Base-by-base conservation (phyloP, 2,888 invertebrate genomes). In the Drosophila imparisetae region DNA sequence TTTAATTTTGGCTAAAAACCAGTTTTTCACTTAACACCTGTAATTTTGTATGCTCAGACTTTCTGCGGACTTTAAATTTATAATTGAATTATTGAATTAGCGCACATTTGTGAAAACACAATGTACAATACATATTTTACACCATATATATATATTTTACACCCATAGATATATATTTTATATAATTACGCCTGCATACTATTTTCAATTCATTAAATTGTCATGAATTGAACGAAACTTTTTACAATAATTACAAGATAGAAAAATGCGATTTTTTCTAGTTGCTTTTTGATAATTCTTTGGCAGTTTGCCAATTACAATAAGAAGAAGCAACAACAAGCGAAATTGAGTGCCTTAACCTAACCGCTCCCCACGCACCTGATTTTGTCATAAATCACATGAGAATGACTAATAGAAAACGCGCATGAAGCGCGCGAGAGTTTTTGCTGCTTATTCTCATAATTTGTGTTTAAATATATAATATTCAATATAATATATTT, bases 341-440 rank as follows among this genome's bases (percentile, higher is more conserved):
- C 45, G 13, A 53, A 38, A 54, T 24, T 57, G 54, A n/a, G 36
- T 42, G 71, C 48, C 30, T 36, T 72, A 66, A 55, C 59, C 66
- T 61, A 55, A 54, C 27, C 6, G 1, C 27, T 27, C 5, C n/a
- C 34, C 24, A 32, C n/a, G 49, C 68, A 45, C 2, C 8, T 45
- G 45, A 8, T 24, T 24, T 24, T 15, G 45, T 45, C 21, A 55
- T 55, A 67, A 66, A 66, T 68, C 67, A 58, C 38, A 27, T 63
- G 27, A 71, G 24, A 27, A 72, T 80, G 80, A 78, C 77, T 78
- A 71, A 78, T 29, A 40, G 36, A 42, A 60, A 80, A 34, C 64
- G 79, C 74, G 18, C 53, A 34, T 10, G 50, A 65, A 75, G 65
- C 75, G 75, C 58, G 38, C 72, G 70, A 63, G 65, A n/a, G 10